Percentiles rank a stretch among this genome's conserved stretches.
Evolutionary conservation across 2,113 vertebrate genomes (phyloP).

Genomic region (Aspiorhynchus laticeps): DNA sequence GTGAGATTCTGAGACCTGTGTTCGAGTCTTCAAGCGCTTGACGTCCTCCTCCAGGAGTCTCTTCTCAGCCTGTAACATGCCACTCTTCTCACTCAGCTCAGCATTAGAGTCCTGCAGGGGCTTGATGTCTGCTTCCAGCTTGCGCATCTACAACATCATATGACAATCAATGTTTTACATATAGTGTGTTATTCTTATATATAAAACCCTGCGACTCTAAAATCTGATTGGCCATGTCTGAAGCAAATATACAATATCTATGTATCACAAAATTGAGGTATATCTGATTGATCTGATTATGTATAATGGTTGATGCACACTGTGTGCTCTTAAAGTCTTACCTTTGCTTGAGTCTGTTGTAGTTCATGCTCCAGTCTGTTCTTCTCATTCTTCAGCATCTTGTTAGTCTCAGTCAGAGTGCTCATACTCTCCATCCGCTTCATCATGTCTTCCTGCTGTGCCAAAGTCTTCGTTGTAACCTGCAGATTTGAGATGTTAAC

Average conservation of each 20-base stretch:
- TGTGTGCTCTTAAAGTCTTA: slow-evolving; percentile 17
- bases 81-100: slow-evolving; percentile 94
- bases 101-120: slow-evolving; percentile 92
- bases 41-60: slow-evolving; percentile 92
- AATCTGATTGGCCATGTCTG: not conserved
- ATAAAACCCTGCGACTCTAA: not conserved
- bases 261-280: too few relatives aligned
- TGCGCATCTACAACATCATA: slow-evolving; percentile 79
- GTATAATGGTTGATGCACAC: not conserved
- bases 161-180: not conserved
- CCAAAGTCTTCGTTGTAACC: slow-evolving; percentile 92
- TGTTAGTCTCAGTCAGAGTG: slow-evolving; percentile 92
- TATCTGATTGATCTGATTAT: too few relatives aligned
- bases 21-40: slow-evolving; percentile 90
- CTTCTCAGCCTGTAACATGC: slow-evolving; percentile 94
- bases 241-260: not conserved
- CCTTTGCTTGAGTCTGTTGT: slow-evolving; percentile 88
- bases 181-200: not conserved
- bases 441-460: slow-evolving; percentile 96
- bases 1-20: slow-evolving; percentile 78
- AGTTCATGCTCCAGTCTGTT: slow-evolving; percentile 87
- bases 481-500: slow-evolving; percentile 54
- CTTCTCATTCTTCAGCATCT: slow-evolving; percentile 91
- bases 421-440: slow-evolving; percentile 96
- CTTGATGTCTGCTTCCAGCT: slow-evolving; percentile 88